Evolutionary conservation across 2,113 vertebrate genomes (phyloP).

Genomic region (Paradisaea rubra): DNA sequence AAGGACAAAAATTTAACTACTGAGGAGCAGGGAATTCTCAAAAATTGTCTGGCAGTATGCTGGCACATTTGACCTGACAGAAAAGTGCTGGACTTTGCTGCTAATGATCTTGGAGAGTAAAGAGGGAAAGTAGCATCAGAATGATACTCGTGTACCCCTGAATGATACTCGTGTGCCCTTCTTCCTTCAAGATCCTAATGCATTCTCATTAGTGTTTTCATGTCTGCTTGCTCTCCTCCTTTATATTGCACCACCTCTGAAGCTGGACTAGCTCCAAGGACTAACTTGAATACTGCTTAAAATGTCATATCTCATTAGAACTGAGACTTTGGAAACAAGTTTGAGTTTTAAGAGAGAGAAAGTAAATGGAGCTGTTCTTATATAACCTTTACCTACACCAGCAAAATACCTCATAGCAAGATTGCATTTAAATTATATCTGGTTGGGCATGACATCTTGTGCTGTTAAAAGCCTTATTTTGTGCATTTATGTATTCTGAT

Average conservation of each 20-base stretch:
- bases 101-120: neutral
- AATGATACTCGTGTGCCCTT: neutral
- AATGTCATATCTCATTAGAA: neutral
- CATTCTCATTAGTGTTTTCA: neutral
- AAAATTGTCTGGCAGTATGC: neutral
- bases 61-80: neutral
- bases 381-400: neutral
- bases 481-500: neutral
- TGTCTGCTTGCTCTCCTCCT: neutral
- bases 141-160: neutral
- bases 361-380: neutral
- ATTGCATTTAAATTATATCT: neutral
- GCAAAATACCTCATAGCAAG: neutral
- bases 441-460: neutral
- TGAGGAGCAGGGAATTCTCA: constrained; percentile 31
- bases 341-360: neutral
- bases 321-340: neutral
- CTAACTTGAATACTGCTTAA: neutral
- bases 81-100: neutral
- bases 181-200: neutral
- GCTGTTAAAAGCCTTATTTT: neutral
- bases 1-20: constrained; percentile 51
- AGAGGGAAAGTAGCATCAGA: neutral
- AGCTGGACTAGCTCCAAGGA: neutral
- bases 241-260: neutral